Percentiles rank a stretch among this genome's conserved stretches.
Conservation (phyloP, 2,888 invertebrate genomes). For the Drepanosiphum platanoidis region DNA sequence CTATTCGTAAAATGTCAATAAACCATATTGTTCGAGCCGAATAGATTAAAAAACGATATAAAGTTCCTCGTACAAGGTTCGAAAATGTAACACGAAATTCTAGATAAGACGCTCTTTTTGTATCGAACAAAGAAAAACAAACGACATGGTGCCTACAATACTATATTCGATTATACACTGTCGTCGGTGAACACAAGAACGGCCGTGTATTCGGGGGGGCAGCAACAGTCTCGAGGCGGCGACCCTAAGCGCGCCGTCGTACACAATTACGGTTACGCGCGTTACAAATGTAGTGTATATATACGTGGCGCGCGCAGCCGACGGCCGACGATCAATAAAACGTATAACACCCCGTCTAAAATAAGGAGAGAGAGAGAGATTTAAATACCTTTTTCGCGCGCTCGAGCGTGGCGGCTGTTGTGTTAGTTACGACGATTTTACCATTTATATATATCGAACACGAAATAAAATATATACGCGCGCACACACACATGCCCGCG, state of each 20-base stretch:
- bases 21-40: too few relatives aligned
- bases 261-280: not conserved
- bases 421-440: not conserved
- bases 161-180: not conserved
- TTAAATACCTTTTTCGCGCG: not conserved
- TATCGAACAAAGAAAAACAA: too few relatives aligned
- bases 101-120: too few relatives aligned
- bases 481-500: too few relatives aligned
- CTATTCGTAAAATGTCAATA: too few relatives aligned
- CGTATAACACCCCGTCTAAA: not conserved
- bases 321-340: too few relatives aligned
- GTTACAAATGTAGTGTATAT: not conserved
- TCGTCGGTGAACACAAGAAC: too few relatives aligned
- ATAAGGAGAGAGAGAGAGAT: too few relatives aligned
- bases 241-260: not conserved
- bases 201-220: not conserved
- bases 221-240: not conserved
- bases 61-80: too few relatives aligned
- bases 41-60: too few relatives aligned
- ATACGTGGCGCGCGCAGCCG: not conserved
- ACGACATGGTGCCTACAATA: not conserved
- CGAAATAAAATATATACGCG: not conserved
- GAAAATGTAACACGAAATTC: too few relatives aligned
- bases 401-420: not conserved
- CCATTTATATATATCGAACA: not conserved